Evolutionary conservation across 2,797 vertebrate genomes (phyloP), one percentile per base, ranked within the genome.

Genomic region (Gymnodraco acuticeps): DNA sequence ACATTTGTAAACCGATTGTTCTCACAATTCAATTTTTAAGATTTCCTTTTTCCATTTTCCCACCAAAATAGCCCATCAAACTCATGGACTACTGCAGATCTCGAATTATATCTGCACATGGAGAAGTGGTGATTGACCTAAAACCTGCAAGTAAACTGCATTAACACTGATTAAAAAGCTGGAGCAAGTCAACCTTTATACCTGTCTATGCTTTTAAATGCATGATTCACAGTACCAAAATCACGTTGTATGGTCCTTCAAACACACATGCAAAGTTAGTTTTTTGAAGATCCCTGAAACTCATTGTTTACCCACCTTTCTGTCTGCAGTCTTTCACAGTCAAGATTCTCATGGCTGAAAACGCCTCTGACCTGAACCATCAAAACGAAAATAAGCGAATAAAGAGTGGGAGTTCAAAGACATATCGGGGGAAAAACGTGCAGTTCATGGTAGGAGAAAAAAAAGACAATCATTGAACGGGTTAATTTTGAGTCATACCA

Each of bases 401-500:
- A 27, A 77, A 41, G 60, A 61, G 84, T 89, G 66, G 84, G 77
- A 69, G 87, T 89, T 77, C 51, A 83, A 78, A 80, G 60, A 68
- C 60, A 69, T 66, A 45, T 80, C 73, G 70, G 80, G 67, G 75
- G 54, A 90, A 81, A 85, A 89, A 64, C 81, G 73, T 86, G 78
- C 66, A 76, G 70, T 43, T 71, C 47, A 41, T 47, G 41, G 64
- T 65, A 80, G 73, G 38, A 73, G 13, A 80, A 63, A 55, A 52
- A 48, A 42, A 27, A 76, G 3, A 20, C 68, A 53, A 86, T 75
- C 80, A 74, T 16, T 62, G 90, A 94, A 94, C 71, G 92, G 94
- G 95, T 95, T 95, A 94, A 94, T 71, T 93, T 94, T 94, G 94
- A 95, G 85, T 95, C 95, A 95, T 91, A 88, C 81, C 82, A 80